Evolutionary conservation across 2,888 invertebrate species (phyloP).

Genomic region (Rhamnusium bicolor): DNA sequence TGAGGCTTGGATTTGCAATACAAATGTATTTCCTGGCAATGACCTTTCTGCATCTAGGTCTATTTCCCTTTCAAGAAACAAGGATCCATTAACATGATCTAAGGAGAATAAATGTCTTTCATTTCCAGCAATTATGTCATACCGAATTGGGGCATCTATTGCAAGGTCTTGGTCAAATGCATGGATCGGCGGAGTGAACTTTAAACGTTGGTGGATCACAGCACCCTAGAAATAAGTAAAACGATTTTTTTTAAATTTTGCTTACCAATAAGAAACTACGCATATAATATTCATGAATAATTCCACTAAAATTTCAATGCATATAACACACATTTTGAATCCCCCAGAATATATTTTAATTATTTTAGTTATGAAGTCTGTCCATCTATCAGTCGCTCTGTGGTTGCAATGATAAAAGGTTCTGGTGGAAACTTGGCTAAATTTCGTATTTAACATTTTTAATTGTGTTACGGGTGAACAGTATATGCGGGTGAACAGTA

Average conservation of each 20-base stretch:
- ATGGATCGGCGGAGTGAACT: slow-evolving; percentile 81
- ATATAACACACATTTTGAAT: too few species aligned
- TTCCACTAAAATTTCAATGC: too few species aligned
- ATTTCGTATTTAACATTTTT: too few species aligned
- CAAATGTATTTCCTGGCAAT: slow-evolving; percentile 85
- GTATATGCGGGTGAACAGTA: too few species aligned
- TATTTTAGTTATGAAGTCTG: too few species aligned
- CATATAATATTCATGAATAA: too few species aligned
- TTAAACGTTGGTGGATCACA: slow-evolving; percentile 80
- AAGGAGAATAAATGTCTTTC: slow-evolving; percentile 84
- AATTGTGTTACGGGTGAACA: too few species aligned
- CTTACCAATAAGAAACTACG: too few species aligned
- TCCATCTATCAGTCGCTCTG: too few species aligned
- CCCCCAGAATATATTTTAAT: too few species aligned
- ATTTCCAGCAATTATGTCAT: slow-evolving; percentile 85
- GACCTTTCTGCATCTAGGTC: slow-evolving; percentile 84
- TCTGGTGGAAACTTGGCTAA: too few species aligned
- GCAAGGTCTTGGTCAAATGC: slow-evolving; percentile 87
- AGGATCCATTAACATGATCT: slow-evolving; percentile 81
- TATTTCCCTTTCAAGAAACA: slow-evolving; percentile 86
- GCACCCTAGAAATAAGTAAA: slow-evolving; percentile 74
- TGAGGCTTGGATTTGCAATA: slow-evolving; percentile 84
- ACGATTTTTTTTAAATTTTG: background rate
- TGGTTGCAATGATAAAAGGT: too few species aligned
- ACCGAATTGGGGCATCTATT: slow-evolving; percentile 82